Conservation (phyloP, 2,888 invertebrate species). For the Drosophila paranaensis region DNA sequence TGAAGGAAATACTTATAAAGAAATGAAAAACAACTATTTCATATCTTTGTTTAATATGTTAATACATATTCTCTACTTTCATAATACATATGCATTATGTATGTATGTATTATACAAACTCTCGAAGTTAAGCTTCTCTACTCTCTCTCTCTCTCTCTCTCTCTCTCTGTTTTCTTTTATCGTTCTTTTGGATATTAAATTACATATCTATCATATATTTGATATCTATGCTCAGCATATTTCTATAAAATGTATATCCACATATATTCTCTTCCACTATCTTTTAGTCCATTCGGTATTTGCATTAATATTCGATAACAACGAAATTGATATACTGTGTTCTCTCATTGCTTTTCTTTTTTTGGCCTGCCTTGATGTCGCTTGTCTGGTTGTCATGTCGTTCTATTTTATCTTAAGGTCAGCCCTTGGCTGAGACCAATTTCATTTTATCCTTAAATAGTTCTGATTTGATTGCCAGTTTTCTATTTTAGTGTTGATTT, state of each 20-base stretch:
- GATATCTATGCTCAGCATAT: background rate
- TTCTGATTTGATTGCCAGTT: conserved; percentile 50
- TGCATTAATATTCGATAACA: conserved; percentile 6
- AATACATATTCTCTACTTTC: too few relatives aligned
- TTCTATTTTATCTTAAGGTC: conserved; percentile 41
- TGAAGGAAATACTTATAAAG: too few relatives aligned
- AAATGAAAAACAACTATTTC: too few relatives aligned
- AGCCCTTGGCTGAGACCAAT: conserved; percentile 23
- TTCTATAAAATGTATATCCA: background rate
- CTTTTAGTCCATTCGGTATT: background rate
- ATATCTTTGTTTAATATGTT: too few relatives aligned
- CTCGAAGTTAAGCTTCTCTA: too few relatives aligned
- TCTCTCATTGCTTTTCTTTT: background rate
- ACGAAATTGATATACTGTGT: conserved; percentile 9
- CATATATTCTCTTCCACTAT: background rate
- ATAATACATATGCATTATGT: too few relatives aligned
- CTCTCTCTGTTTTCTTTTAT: background rate
- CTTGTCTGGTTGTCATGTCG: conserved; percentile 8
- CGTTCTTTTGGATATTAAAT: too few relatives aligned
- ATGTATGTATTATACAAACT: too few relatives aligned
- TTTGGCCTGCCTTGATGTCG: background rate
- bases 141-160: background rate
- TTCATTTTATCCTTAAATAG: conserved; percentile 34
- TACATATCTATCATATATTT: background rate
- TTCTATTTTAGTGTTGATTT: conserved; percentile 54